Evolutionary conservation across 2,888 invertebrate species (phyloP).

Genomic region (Pyrocoelia pectoralis): DNA sequence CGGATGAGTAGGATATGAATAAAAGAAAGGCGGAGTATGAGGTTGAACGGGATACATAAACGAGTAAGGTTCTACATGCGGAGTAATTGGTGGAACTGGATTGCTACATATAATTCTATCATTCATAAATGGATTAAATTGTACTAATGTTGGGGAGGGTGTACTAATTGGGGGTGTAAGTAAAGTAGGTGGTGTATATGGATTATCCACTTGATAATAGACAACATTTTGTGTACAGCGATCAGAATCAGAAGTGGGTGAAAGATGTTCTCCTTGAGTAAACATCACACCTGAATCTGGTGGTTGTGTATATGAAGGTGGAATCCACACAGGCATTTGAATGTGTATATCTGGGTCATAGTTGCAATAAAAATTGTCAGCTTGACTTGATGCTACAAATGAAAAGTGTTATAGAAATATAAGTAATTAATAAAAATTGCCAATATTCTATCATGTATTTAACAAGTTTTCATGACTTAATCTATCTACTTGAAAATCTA

Average conservation of each 20-base stretch:
- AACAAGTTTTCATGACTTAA: too few species aligned
- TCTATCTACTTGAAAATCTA: too few species aligned
- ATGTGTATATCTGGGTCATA: slow-evolving; percentile 8
- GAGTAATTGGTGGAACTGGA: slow-evolving; percentile 33
- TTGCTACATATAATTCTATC: slow-evolving; percentile 32
- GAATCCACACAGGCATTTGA: slow-evolving; percentile 15
- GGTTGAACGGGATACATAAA: slow-evolving; percentile 34
- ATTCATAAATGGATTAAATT: slow-evolving; percentile 3
- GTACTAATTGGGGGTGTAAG: slow-evolving; percentile 14
- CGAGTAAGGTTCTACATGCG: slow-evolving; percentile 41
- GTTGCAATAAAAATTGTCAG: too few species aligned
- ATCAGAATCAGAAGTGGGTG: slow-evolving; percentile 15
- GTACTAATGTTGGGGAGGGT: slow-evolving; percentile 7
- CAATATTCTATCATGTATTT: too few species aligned
- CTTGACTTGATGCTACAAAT: too few species aligned
- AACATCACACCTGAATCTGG: not conserved
- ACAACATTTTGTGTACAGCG: slow-evolving; percentile 28
- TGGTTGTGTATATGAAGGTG: slow-evolving; percentile 8
- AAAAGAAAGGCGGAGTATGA: slow-evolving; percentile 39
- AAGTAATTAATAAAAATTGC: too few species aligned
- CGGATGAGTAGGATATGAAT: slow-evolving; percentile 30
- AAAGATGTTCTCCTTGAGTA: not conserved
- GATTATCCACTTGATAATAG: slow-evolving; percentile 21
- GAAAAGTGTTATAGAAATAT: too few species aligned
- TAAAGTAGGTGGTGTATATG: slow-evolving; percentile 11